A percentile compares a stretch with the other conserved stretches of the same genome.
Evolutionary conservation across 2,888 invertebrate species (phyloP).

Genomic region (Scelioninae gen. 2): DNA sequence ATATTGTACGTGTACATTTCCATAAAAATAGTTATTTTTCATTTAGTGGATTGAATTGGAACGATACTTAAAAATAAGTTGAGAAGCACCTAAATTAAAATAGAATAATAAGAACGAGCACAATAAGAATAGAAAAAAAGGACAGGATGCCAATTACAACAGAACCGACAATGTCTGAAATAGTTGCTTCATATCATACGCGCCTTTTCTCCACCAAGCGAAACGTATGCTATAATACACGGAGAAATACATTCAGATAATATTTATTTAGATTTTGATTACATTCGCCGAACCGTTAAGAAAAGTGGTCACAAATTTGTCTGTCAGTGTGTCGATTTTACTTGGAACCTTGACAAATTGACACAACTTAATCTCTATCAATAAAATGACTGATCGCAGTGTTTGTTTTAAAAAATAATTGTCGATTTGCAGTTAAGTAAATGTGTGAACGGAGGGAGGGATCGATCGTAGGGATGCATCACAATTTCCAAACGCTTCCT

Average conservation of each 20-base stretch:
- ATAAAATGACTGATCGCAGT: too few relatives aligned
- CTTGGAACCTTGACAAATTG: too few relatives aligned
- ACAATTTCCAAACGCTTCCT: conserved; percentile 9
- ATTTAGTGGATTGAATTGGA: conserved; percentile 11
- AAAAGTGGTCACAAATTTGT: too few relatives aligned
- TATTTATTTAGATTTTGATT: too few relatives aligned
- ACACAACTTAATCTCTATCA: too few relatives aligned
- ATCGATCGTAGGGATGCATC: conserved; percentile 7
- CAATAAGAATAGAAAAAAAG: conserved; percentile 40
- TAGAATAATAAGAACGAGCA: conserved; percentile 38
- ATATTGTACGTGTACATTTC: conserved; percentile 8
- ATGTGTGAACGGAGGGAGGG: too few relatives aligned
- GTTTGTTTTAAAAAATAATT: too few relatives aligned
- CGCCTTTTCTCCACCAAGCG: conserved; percentile 43
- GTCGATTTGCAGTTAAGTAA: too few relatives aligned
- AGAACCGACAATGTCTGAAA: conserved; percentile 50
- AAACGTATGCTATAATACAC: conserved; percentile 36
- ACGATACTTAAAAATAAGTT: conserved; percentile 7
- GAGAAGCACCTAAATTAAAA: conserved; percentile 35
- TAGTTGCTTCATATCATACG: conserved; percentile 51
- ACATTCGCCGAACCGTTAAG: too few relatives aligned
- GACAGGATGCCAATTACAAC: conserved; percentile 49
- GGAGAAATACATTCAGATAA: too few relatives aligned
- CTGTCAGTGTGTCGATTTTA: too few relatives aligned
- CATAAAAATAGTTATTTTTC: conserved; percentile 17